Evolutionary conservation across 2,113 vertebrate genomes (phyloP), one percentile per base, ranked within the genome.

Genomic region (Tylochromis polylepis): DNA sequence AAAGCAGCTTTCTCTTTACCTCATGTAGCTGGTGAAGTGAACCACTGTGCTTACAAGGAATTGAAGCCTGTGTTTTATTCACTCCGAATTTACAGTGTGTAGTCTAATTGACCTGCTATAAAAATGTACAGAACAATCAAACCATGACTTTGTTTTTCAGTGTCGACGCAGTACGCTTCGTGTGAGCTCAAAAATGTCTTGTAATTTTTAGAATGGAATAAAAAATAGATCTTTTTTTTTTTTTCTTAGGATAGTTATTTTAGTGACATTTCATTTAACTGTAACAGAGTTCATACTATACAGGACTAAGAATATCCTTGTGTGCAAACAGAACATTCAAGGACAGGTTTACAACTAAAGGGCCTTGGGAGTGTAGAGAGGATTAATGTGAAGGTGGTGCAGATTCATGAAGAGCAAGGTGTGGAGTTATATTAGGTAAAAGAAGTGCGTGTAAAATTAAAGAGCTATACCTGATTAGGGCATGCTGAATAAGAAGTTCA

Each of bases 361-460:
- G 51, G 22, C 56, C 65, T 56, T 67, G 12, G 38, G 49, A 79
- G 31, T 62, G 9, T 14, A 82, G 36, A 43, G 67, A 55, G 65
- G 72, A 84, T 93, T 86, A 94, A 57, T 77, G 41, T 31, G 46
- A 77, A 65, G 36, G 59, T 56, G 31, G 58, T 78, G 49, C 79
- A 82, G 53, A 75, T 81, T 60, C 65, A 85, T 85, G 86, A 88
- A 91, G 81, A 85, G n/a, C 9, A 67, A 83, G 56, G 81, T 83
- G 43, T 77, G 75, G 29, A 58, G 29, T 84, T 78, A 80, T 67
- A 29, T 77, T 18, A 53, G 27, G 49, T 77, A n/a, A 77, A 59
- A 55, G 58, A 79, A 31, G 59, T 22, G 24, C 10, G 27, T 58
- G 77, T 88, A 86, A 87, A 86, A 82, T 57, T 6, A 53, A 86